Evolutionary conservation across 2,113 vertebrate species (phyloP), one percentile per base, ranked within the genome.

Genomic region (Scatophagus argus): DNA sequence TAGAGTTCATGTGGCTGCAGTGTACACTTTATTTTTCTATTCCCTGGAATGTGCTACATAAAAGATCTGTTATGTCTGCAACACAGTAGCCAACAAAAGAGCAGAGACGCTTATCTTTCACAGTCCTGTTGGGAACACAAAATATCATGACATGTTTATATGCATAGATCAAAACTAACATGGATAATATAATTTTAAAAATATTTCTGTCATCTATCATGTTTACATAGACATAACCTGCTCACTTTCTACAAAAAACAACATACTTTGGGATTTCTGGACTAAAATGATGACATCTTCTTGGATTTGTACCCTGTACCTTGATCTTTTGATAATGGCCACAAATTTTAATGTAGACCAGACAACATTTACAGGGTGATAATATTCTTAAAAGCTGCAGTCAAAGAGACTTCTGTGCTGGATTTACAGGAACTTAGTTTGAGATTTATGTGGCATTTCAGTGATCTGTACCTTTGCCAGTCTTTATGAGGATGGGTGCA

Each of bases 361-460:
- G 78, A 85, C 32, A 43, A 46, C 44, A 61, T 87, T 82, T 81
- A 83, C 75, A 72, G 21, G 54, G 77, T 69, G 83, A 72, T 81
- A 65, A 84, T 60, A 63, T 61, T 65, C 62, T 73, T 77, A 73
- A 86, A 62, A 76, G 81, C 61, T 32, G 9, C 32, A 46, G 4
- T 27, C 44, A 63, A 43, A 55, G 44, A 59, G 23, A 43, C 9
- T 25, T 23, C 49, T 41, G 0, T 36, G 3, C 9, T 36, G 16
- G 44, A 47, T 55, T 68, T 68, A 32, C 44, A 62, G 64, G 64
- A 43, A 34, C 23, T 69, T 55, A n/a, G 52, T 74, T 62, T 66
- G 36, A 71, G 27, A 47, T 4, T 46, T 27, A 39, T 68, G 43
- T 71, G 31, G 36, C 27, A 23, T 61, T 69, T 32, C n/a, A 32